Evolutionary conservation across 2,113 vertebrate species (phyloP), one percentile per base, ranked within the genome.

Genomic region (Spheniscus mendiculus): DNA sequence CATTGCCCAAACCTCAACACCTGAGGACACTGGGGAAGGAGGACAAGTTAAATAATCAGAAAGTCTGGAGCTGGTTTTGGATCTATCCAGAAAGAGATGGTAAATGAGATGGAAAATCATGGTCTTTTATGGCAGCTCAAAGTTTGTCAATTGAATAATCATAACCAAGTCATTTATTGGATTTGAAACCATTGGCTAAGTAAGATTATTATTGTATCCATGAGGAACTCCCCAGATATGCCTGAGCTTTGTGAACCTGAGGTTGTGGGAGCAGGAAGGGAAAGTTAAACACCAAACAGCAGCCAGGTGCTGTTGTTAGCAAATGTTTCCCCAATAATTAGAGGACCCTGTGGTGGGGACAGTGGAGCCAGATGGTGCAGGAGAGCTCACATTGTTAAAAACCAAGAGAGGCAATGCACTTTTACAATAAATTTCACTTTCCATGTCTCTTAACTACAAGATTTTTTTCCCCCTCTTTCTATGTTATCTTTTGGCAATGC

Each of bases 401-500:
- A 29, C 4, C 4, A 15, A 56, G 20, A 72, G 15, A 58, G 21
- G 82, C 47, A 78, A 52, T n/a, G n/a, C 10, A 44, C 55, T 91
- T 79, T 22, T 67, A 71, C 16, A 56, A 50, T 38, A 88, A 90
- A 91, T 63, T 91, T 95, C 19, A 61, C 55, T 95, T 96, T 96
- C 53, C 2, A 0, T 55, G 29, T 85, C 40, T 89, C 40, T 74
- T 76, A 93, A 77, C 42, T 42, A 83, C 53, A 89, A 63, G 50
- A 6, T 26, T n/a, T 0, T 3, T 17, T 40, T n/a, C 38, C 38
- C 38, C 38, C 38, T 7, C 74, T 61, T 88, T 90, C 71, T 69
- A 12, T 80, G 72, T 96, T 97, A 96, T 95, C 94, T 96, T 90
- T 90, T 89, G 67, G 93, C 92, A 96, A 83, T 61, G 86, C 87